Evolutionary conservation across 2,888 invertebrate species (phyloP), one percentile per base, ranked within the genome.

Genomic region (Acheta domesticus): DNA sequence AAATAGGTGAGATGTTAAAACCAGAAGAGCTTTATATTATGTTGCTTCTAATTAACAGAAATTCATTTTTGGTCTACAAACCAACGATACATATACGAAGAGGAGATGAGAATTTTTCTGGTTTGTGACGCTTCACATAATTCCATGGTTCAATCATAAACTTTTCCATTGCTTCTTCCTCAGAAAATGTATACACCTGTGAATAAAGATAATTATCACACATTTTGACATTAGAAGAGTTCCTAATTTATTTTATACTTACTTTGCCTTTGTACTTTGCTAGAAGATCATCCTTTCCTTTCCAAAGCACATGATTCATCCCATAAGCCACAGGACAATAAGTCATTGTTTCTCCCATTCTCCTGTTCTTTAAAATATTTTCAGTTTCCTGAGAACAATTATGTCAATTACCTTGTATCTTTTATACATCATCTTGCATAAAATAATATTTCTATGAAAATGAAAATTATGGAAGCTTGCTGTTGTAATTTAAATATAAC

Each of bases 161-260:
- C 48, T 76, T 36, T 49, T 49, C 76, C 76, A 76, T 16, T 76
- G 76, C 76, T 48, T 76, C 76, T 49, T 23, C 48, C 0, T 12
- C 48, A 11, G 76, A 76, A 14, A 76, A 48, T 36, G 48, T 48
- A 49, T 76, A 76, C 8, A 76, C 48, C 76, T 76, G 49, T 49
- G 11, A 12, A 49, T 16, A 76, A 16, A 75, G 11, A n/a, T 19
- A 73, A 73, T 73, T 36, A 36, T 36, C 36, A 36, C 36, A 36
- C 36, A 36, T 36, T 36, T 36, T 36, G 36, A 62, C 62, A n/a
- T 62, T n/a, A 62, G 16, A 19, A 62, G 62, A 19, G 5, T 16
- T 62, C n/a, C 14, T 36, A 36, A 36, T 36, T 36, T 36, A 36
- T 36, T 36, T 14, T 62, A 62, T 5, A 19, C 62, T 62, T 62